Evolutionary conservation across 2,797 vertebrate genomes (phyloP), one percentile per base, ranked within the genome.

Genomic region (Neosilurus hyrtlii): DNA sequence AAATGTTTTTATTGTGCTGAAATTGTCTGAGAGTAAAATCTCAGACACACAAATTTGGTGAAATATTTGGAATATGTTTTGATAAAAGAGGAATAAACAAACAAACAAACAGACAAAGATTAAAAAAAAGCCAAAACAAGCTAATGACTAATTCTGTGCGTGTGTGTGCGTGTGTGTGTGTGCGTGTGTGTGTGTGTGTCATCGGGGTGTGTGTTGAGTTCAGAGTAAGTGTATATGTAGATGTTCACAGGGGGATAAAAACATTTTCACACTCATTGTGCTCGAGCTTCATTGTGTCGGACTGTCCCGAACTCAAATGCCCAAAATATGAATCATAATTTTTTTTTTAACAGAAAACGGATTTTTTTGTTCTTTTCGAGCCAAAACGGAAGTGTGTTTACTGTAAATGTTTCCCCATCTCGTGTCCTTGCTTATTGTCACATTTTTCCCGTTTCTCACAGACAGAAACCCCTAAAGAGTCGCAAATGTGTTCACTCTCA

Each of bases 271-370:
- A 79, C 79, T 89, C 88, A 93, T 94, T 94, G 92, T 92, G 82
- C 91, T 89, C 89, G 84, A 87, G 88, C 84, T 63, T 92, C 90
- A 94, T 94, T 94, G 94, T 94, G 91, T 92, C 93, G 90, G 92
- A 89, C 90, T 89, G 87, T 90, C 85, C 86, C 89, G 88, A 91
- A 89, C 66, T 80, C 59, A 83, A 86, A 92, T 90, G 88, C 90
- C 89, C 89, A 82, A 92, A 93, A 92, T 91, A 92, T 92, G 43
- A n/a, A 62, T 24, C 4, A 37, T 76, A 22, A n/a, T n/a, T 15
- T 65, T 65, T 65, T 26, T 11, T 89, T 87, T 89, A 86, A 90
- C 93, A 92, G 93, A 93, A 94, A 94, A 94, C 73, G 86, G 83
- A 85, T 92, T 90, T 90, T 86, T 49, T 76, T 76, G 10, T 26